Evolutionary conservation across 2,888 invertebrate genomes (phyloP).

Genomic region (Monoplex corrugatus): DNA sequence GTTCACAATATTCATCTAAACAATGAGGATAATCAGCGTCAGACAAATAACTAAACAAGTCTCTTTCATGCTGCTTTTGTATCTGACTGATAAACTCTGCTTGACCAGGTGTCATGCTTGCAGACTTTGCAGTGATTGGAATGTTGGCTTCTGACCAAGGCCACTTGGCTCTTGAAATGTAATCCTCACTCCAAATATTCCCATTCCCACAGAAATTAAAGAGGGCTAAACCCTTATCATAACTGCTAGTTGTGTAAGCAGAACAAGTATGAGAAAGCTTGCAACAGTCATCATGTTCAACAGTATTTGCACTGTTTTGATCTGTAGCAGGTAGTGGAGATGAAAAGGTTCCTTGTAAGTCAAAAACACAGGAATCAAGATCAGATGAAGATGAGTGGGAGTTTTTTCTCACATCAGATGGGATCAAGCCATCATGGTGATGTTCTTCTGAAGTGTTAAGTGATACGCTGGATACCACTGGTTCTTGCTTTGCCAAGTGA

Average conservation of each 20-base stretch:
- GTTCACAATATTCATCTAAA: too few species aligned
- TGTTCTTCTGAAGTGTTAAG: background rate
- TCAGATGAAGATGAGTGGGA: too few species aligned
- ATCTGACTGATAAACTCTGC: background rate
- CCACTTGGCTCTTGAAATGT: background rate
- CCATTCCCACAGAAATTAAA: background rate
- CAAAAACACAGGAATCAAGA: background rate
- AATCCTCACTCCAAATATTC: background rate
- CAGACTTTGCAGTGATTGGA: background rate
- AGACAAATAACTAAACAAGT: background rate
- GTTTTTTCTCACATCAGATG: background rate
- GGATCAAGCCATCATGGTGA: too few species aligned
- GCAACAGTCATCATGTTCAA: too few species aligned
- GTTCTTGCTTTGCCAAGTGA: background rate
- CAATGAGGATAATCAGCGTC: background rate
- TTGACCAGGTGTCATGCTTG: too few species aligned
- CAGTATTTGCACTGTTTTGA: too few species aligned
- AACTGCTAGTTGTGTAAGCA: background rate
- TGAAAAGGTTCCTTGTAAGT: too few species aligned
- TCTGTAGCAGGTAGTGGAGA: too few species aligned
- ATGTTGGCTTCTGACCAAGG: background rate
- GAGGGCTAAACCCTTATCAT: too few species aligned
- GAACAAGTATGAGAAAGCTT: too few species aligned
- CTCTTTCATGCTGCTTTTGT: background rate
- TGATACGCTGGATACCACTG: background rate